Evolutionary conservation across 2,888 invertebrate genomes (phyloP).

Genomic region (Drosophila aldrichi): DNA sequence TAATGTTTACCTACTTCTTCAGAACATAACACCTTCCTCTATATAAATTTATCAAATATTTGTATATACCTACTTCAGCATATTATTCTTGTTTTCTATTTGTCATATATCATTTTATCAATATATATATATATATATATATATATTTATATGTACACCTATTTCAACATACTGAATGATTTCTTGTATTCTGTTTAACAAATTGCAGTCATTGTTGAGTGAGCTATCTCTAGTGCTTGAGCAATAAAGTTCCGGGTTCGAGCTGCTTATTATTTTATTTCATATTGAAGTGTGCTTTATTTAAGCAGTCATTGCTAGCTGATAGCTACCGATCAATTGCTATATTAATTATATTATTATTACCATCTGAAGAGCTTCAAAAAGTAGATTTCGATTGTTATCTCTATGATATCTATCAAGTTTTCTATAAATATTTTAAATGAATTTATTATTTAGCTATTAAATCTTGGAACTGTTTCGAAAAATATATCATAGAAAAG

Average conservation of each 20-base stretch:
- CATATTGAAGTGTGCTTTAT: not conserved
- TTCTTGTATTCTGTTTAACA: not conserved
- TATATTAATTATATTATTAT: too few species aligned
- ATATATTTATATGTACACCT: too few species aligned
- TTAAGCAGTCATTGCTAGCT: not conserved
- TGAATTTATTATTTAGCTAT: not conserved
- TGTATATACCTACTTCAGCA: not conserved
- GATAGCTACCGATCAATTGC: not conserved
- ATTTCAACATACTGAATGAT: not conserved
- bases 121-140: too few species aligned
- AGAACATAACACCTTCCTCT: not conserved
- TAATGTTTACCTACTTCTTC: not conserved
- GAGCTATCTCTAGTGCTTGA: conserved; percentile 3
- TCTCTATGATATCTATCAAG: too few species aligned
- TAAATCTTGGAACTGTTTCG: too few species aligned
- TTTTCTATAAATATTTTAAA: too few species aligned
- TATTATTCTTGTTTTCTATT: not conserved
- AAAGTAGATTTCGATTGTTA: not conserved
- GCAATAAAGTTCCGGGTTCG: not conserved
- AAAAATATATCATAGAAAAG: too few species aligned
- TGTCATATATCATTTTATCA: not conserved
- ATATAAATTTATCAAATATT: not conserved
- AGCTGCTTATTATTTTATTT: not conserved
- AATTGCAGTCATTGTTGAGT: conserved; percentile 3
- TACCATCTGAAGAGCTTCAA: not conserved